These are phyloP conservation scores for Fragum fragum DNA, from an alignment of 2,888 invertebrate species.

Conservation along the genomic window DNA sequence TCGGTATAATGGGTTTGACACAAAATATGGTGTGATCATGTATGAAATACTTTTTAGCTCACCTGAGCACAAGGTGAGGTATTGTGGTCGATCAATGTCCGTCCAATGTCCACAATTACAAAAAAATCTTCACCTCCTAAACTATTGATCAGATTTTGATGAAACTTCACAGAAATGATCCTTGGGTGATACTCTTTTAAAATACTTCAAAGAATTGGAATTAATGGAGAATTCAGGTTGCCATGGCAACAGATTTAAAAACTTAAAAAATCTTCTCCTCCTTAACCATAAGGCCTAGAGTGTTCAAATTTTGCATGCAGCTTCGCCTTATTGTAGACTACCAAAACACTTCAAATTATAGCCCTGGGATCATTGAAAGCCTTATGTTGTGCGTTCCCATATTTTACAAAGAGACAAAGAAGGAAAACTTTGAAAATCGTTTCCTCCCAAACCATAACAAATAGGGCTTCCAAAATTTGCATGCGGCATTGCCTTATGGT, in stretches of 20 bases:
- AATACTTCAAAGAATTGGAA: constrained; percentile 8
- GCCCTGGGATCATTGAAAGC: not conserved
- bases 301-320: not conserved
- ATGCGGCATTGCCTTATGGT: constrained; percentile 9
- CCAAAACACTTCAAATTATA: constrained; percentile 2
- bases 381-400: constrained; percentile 4
- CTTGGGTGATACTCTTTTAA: too few relatives aligned
- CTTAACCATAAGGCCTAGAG: constrained; percentile 3
- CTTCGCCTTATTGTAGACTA: not conserved
- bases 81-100: too few relatives aligned
- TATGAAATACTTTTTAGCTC: not conserved
- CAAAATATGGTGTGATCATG: constrained; percentile 13
- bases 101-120: too few relatives aligned
- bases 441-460: not conserved
- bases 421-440: constrained; percentile 6
- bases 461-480: not conserved
- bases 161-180: too few relatives aligned
- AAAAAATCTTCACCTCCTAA: too few relatives aligned
- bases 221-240: constrained; percentile 2
- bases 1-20: constrained; percentile 2
- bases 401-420: not conserved
- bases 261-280: constrained; percentile 14
- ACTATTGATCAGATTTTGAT: too few relatives aligned
- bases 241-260: constrained; percentile 1
- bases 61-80: too few relatives aligned